phyloP scores from a whole-genome alignment of 37 sponge, comb jelly and placozoan genomes.

The Hexactinellida sp. region DNA sequence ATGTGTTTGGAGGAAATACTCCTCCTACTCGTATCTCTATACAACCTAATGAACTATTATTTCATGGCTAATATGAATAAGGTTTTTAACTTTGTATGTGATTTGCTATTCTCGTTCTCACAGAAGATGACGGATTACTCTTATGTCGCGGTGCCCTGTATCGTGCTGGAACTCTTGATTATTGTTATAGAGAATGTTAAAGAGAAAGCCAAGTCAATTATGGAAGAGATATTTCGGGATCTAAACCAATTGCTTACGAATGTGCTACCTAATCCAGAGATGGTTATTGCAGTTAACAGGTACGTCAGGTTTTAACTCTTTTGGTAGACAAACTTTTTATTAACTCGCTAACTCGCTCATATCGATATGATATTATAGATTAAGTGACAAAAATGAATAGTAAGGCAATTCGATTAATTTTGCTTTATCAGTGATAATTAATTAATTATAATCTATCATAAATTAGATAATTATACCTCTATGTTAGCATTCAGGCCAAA shows the following conservation, averaged over 20 bases:
- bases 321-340: too few species aligned
- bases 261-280: not conserved
- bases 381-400: too few species aligned
- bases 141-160: not conserved
- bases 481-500: too few species aligned
- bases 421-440: too few species aligned
- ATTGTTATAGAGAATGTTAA: not conserved
- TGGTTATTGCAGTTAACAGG: not conserved
- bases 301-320: too few species aligned
- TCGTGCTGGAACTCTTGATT: not conserved
- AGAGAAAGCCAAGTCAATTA: not conserved
- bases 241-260: not conserved
- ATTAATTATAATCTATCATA: too few species aligned
- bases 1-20: slow-evolving; percentile 5
- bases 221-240: slow-evolving; percentile 5
- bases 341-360: too few species aligned
- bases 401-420: too few species aligned
- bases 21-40: not conserved
- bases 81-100: not conserved
- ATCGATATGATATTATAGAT: too few species aligned
- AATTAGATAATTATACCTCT: too few species aligned
- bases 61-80: not conserved
- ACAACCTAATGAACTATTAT: not conserved
- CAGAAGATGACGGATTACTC: slow-evolving; percentile 1
- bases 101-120: not conserved